phyloP scores from a whole-genome alignment of 2,113 vertebrate species.

The Tricholaema leucomelas region DNA sequence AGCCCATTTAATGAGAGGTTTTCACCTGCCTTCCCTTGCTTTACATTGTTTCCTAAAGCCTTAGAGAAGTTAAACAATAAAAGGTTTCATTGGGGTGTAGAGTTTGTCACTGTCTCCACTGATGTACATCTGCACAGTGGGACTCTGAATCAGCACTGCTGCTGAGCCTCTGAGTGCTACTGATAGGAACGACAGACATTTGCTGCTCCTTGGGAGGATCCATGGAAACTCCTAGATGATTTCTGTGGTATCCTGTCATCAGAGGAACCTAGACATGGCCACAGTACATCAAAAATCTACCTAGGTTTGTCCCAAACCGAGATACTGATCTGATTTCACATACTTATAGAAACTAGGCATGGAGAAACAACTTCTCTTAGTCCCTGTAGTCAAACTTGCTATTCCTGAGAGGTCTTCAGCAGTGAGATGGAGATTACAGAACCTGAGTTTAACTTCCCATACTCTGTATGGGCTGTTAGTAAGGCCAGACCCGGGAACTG shows the following conservation, averaged over 20 bases:
- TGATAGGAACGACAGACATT: background rate
- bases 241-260: background rate
- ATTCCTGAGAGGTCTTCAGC: background rate
- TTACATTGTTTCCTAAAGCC: background rate
- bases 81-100: accelerated
- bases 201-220: background rate
- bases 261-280: background rate
- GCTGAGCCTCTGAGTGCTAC: background rate
- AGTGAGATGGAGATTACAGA: background rate
- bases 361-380: background rate
- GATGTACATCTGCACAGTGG: background rate
- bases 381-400: background rate
- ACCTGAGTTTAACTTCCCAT: background rate
- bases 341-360: background rate
- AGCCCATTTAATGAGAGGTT: background rate
- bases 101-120: background rate
- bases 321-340: background rate
- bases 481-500: background rate
- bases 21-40: background rate
- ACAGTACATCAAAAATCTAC: background rate
- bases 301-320: background rate
- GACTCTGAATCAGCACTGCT: background rate
- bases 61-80: background rate
- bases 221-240: background rate
- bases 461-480: accelerated